Percentiles rank a stretch among this genome's conserved stretches.
These are phyloP conservation scores for Euphydryas editha DNA, from an alignment of 2,888 invertebrate genomes.

Conservation along the genomic window DNA sequence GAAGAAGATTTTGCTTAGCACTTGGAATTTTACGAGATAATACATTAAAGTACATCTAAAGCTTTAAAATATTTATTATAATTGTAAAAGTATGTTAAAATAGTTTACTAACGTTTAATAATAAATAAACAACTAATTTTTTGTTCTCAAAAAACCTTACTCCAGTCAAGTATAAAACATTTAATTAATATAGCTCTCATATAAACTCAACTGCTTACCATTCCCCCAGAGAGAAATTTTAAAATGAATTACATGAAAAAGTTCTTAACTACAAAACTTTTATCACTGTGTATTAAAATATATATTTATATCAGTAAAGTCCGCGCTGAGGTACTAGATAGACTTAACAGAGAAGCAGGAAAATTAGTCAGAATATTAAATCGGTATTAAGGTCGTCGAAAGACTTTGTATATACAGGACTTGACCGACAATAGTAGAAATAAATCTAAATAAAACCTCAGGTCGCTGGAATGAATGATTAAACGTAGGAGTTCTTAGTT, in stretches of 20 bases:
- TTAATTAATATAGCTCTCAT: too few species aligned
- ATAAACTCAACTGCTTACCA: background rate
- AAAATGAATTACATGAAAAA: constrained; percentile 1
- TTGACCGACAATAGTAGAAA: constrained; percentile 65
- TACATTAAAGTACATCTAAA: too few species aligned
- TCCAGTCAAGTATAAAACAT: too few species aligned
- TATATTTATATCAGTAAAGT: background rate
- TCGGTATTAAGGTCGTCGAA: constrained; percentile 21
- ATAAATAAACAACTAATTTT: too few species aligned
- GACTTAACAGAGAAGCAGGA: background rate
- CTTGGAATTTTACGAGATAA: background rate
- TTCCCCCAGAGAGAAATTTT: background rate
- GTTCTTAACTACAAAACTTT: background rate
- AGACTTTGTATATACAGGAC: constrained; percentile 38
- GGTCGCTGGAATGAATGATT: constrained; percentile 74
- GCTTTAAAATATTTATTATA: too few species aligned
- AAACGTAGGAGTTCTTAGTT: constrained; percentile 76
- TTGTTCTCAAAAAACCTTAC: too few species aligned
- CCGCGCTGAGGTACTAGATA: too few species aligned
- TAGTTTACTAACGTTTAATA: too few species aligned
- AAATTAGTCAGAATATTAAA: constrained; percentile 16
- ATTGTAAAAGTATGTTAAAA: too few species aligned
- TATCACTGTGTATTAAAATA: background rate
- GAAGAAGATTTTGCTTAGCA: too few species aligned
- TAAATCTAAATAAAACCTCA: constrained; percentile 75